Percentiles rank a stretch among this genome's conserved stretches.
phyloP scores from a whole-genome alignment of 2,113 vertebrate genomes.

The Protobothrops flavoviridis region DNA sequence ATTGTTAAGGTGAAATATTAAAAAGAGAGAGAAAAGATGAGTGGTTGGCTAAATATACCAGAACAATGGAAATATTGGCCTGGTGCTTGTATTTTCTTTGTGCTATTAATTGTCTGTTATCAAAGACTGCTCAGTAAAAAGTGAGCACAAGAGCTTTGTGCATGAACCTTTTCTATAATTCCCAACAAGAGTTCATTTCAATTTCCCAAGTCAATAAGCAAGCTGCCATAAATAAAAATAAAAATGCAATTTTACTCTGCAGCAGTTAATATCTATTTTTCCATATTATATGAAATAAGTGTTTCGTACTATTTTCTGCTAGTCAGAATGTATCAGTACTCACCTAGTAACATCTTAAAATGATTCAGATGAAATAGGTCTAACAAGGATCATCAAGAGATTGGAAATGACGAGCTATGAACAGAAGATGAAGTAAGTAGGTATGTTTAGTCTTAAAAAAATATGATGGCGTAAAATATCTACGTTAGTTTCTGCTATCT shows the following conservation, averaged over 20 bases:
- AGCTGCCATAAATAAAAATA: background rate
- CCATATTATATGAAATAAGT: background rate
- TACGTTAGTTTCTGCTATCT: background rate
- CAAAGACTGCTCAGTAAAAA: background rate
- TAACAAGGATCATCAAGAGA: background rate
- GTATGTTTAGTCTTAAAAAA: background rate
- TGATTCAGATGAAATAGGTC: background rate
- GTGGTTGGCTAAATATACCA: constrained; percentile 38
- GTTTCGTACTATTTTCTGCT: background rate
- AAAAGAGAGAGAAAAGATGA: constrained; percentile 37
- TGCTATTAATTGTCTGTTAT: constrained; percentile 46
- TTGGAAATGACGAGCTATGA: background rate
- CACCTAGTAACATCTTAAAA: background rate
- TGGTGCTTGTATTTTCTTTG: constrained; percentile 20
- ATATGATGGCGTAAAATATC: background rate
- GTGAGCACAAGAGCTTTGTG: constrained; percentile 45
- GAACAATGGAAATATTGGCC: constrained; percentile 51
- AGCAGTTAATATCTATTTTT: background rate
- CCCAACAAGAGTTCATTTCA: constrained; percentile 34
- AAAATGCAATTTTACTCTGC: background rate
- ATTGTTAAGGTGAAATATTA: constrained; percentile 19
- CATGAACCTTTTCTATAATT: constrained; percentile 37
- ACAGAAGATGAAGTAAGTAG: background rate
- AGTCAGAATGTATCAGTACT: background rate
- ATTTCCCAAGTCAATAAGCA: constrained; percentile 27